These are phyloP conservation scores for Erinaceus europaeus DNA, from an alignment of 2,113 vertebrate species.

Conservation along the genomic window DNA sequence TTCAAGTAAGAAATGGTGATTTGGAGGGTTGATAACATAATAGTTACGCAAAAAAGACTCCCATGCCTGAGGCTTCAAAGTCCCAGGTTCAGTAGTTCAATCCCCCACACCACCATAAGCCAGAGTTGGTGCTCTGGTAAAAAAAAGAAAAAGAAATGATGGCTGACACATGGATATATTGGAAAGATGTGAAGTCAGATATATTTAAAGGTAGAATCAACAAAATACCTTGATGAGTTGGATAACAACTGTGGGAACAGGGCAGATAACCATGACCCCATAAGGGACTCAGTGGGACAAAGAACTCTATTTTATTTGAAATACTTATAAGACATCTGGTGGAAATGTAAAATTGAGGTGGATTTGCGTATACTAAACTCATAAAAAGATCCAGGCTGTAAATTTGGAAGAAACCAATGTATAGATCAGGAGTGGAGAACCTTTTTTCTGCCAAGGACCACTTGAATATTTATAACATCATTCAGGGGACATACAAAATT, in stretches of 20 bases:
- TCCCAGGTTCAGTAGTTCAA: no score
- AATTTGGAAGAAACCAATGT: background rate
- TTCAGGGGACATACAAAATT: no score
- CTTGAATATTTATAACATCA: no score
- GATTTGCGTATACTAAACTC: background rate
- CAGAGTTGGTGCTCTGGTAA: no score
- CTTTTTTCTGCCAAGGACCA: no score
- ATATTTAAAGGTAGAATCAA: background rate
- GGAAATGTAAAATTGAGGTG: background rate
- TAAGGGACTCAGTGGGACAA: background rate
- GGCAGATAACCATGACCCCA: no score
- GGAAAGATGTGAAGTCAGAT: background rate
- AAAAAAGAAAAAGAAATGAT: no score
- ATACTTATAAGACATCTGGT: background rate
- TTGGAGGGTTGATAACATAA: no score
- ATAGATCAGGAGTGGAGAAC: no score
- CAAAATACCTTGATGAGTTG: background rate
- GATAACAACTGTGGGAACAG: background rate
- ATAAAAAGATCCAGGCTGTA: background rate
- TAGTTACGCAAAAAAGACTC: no score
- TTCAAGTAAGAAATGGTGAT: background rate
- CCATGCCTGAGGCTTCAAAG: no score
- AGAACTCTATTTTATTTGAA: slow-evolving; percentile 21
- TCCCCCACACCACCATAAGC: no score
- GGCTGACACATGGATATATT: background rate